Conservation (phyloP, 2,113 vertebrate species). For the Alectura lathami region DNA sequence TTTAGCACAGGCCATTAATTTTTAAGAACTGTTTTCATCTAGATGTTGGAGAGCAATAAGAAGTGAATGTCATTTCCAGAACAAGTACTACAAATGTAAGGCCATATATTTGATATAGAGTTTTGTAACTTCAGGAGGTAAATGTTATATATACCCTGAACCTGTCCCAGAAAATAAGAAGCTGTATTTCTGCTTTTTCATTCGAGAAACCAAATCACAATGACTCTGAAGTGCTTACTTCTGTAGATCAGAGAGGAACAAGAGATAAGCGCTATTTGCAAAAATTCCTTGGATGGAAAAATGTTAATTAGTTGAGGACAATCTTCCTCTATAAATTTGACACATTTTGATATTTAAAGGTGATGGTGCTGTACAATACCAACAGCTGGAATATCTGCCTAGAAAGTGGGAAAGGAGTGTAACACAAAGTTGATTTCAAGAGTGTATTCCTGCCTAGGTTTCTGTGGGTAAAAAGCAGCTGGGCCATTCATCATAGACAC, state of each 20-base stretch:
- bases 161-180: neutral
- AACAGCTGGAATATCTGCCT: neutral
- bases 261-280: neutral
- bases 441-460: neutral
- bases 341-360: neutral
- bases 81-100: neutral
- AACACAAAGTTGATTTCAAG: neutral
- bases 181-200: neutral
- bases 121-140: neutral
- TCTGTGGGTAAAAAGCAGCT: neutral
- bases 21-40: constrained; percentile 17
- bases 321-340: neutral
- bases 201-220: neutral
- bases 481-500: neutral
- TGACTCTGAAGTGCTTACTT: neutral
- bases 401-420: neutral
- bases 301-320: neutral
- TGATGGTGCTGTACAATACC: neutral
- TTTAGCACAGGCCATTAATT: constrained; percentile 28
- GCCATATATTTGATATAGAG: neutral
- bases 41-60: neutral
- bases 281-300: neutral
- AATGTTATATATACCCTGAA: neutral
- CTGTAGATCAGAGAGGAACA: neutral
- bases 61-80: constrained; percentile 10